These are phyloP conservation scores for Columba guinea DNA, from an alignment of 2,797 vertebrate genomes.

Conservation along the genomic window DNA sequence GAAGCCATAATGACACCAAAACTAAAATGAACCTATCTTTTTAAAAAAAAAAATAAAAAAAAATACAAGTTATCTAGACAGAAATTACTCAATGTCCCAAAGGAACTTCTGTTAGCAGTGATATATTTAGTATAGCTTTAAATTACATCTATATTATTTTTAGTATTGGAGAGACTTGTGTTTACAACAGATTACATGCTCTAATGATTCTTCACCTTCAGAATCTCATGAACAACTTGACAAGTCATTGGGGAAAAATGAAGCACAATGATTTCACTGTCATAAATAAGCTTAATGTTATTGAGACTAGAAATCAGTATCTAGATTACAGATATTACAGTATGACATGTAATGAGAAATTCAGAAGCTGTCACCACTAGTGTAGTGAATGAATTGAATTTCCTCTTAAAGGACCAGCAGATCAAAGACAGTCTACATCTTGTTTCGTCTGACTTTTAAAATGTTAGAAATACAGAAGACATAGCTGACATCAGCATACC, in stretches of 20 bases:
- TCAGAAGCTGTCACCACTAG: neutral
- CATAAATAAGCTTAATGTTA: neutral
- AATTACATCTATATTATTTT: neutral
- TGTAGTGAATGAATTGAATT: neutral
- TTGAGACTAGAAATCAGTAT: neutral
- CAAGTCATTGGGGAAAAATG: neutral
- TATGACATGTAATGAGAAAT: neutral
- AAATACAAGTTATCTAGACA: neutral
- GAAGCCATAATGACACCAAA: neutral
- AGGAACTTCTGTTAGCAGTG: neutral
- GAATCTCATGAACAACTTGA: neutral
- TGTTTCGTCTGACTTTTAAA: neutral
- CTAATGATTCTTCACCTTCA: neutral
- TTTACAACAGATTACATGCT: neutral
- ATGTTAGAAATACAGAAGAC: neutral
- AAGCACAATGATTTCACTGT: neutral
- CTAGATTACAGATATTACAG: neutral
- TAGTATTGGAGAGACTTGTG: neutral
- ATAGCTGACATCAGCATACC: neutral
- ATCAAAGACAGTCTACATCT: neutral
- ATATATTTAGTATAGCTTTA: neutral
- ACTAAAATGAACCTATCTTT: neutral
- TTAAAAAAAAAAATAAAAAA: neutral
- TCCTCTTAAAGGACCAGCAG: neutral
- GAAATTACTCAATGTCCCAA: neutral